phyloP scores from a whole-genome alignment of 2,113 vertebrate genomes.

The Grammomys dolichurus region DNA sequence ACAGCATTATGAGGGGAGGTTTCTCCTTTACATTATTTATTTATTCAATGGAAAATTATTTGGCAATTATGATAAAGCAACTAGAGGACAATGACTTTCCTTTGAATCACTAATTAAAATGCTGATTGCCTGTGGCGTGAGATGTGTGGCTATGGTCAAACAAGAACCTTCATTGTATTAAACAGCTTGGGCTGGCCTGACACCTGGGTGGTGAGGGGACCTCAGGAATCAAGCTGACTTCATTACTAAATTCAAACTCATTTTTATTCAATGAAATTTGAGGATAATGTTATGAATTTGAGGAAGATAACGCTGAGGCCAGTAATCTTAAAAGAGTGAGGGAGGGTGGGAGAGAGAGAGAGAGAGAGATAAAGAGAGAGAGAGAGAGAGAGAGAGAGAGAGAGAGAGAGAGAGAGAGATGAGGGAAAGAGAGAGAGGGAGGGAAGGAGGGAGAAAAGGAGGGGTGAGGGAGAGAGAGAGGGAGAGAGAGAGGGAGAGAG shows the following conservation, averaged over 20 bases:
- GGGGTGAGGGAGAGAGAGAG: too few relatives aligned
- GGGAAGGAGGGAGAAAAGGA: too few relatives aligned
- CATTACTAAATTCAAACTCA: conserved; percentile 83
- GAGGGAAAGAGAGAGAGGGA: too few relatives aligned
- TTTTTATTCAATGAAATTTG: conserved; percentile 82
- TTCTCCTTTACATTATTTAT: conserved; percentile 91
- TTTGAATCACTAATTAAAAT: conserved; percentile 93
- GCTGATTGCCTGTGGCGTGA: conserved; percentile 92
- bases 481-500: too few relatives aligned
- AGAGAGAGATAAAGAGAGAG: background rate
- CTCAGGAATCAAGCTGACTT: conserved; percentile 84
- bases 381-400: too few relatives aligned
- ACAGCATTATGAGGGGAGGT: conserved; percentile 89
- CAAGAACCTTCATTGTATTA: conserved; percentile 88
- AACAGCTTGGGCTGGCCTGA: conserved; percentile 89
- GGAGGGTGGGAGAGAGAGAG: fast-evolving
- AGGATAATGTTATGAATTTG: conserved; percentile 72
- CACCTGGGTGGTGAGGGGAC: conserved; percentile 87
- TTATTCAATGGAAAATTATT: conserved; percentile 92
- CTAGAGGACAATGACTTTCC: conserved; percentile 90
- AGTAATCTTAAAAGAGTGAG: conserved; percentile 40
- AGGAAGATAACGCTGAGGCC: conserved; percentile 80
- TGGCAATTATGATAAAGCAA: conserved; percentile 92
- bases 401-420: too few relatives aligned
- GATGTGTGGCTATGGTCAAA: conserved; percentile 91